These are phyloP conservation scores for Ostrea denselamellosa DNA, from an alignment of 1,140 invertebrate genomes.

Conservation along the genomic window DNA sequence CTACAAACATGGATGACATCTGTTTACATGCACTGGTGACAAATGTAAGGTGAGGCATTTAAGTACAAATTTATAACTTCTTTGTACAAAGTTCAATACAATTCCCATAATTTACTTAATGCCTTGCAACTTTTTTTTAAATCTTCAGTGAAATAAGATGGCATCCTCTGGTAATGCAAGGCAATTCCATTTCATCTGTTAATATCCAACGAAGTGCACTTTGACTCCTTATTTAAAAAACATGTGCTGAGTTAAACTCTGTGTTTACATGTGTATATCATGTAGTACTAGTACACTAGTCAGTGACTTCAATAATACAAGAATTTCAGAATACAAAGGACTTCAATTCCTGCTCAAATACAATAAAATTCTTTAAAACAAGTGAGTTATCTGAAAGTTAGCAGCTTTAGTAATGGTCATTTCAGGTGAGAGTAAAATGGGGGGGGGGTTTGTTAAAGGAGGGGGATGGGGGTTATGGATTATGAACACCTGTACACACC, in stretches of 20 bases:
- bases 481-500: slow-evolving; percentile 11
- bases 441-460: not conserved
- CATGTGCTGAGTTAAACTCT: not conserved
- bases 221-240: not conserved
- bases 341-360: not conserved
- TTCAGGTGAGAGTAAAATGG: not conserved
- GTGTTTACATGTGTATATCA: not conserved
- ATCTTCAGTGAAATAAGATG: no score
- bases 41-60: not conserved
- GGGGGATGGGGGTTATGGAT: not conserved
- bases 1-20: not conserved
- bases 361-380: not conserved
- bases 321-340: not conserved
- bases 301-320: not conserved
- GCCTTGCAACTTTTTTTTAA: no score
- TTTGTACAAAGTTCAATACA: not conserved
- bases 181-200: no score
- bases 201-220: not conserved
- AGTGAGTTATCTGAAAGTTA: not conserved
- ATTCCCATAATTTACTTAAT: no score
- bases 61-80: not conserved
- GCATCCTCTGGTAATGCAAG: no score
- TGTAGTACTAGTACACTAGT: not conserved
- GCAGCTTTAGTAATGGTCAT: slow-evolving; percentile 7
- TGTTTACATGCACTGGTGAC: not conserved